Evolutionary conservation across 1,140 invertebrate genomes (phyloP), one percentile per base, ranked within the genome.

Genomic region (Cherax destructor): DNA sequence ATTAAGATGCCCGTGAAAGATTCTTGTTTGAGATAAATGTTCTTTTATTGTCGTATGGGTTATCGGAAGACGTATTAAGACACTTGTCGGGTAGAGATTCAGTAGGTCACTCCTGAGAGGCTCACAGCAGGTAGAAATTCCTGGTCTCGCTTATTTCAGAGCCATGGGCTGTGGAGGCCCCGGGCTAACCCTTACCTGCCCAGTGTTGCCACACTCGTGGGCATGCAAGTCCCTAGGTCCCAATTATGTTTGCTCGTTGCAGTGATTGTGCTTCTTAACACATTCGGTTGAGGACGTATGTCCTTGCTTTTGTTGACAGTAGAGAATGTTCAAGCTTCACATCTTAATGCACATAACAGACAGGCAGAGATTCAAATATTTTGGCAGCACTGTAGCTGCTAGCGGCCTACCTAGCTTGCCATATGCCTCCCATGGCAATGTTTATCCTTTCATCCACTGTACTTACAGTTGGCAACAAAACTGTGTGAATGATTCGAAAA

Each of bases 111-210:
- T 74, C 69, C 9, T 9, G 24, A 74, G n/a, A 6, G 30, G n/a
- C 69, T 74, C n/a, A 30, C 69, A 74, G n/a, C 69, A 74, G 69
- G 69, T 24, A 74, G n/a, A n/a, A 24, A 74, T 74, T 74, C 69
- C 24, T 30, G 9, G 24, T 3, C n/a, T 74, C n/a, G 69, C n/a
- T 74, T 74, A 24, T 74, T 74, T 74, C n/a, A 24, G 5, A 30
- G 24, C 11, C 65, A 69, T 3, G 21, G 24, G 24, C n/a, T 10
- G 9, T 9, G 1, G 4, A 1, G 65, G 13, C 65, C 11, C 16
- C 18, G 30, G 65, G 69, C 69, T 30, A 74, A 74, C 69, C 69
- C 69, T 74, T 74, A 74, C 69, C 69, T 74, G 69, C 24, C 24
- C 69, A 74, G 69, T 9, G 69, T 30, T 74, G 69, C 69, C 69